Percentiles rank a stretch among this genome's conserved stretches.
phyloP scores from a whole-genome alignment of 1,140 invertebrate genomes.

The Hyles euphorbiae region DNA sequence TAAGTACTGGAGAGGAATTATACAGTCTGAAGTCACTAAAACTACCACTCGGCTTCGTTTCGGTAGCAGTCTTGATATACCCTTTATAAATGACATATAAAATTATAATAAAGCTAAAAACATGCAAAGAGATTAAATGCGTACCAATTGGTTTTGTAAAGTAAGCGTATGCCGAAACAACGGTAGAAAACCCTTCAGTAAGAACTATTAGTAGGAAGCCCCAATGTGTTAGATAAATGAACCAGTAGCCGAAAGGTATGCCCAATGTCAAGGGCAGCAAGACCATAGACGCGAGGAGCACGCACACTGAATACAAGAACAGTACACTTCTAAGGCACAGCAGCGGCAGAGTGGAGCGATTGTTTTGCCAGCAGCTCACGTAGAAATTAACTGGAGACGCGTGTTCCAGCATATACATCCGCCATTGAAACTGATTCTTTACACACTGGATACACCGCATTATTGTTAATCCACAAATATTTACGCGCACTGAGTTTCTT shows the following conservation, averaged over 20 bases:
- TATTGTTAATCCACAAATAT: constrained; percentile 6
- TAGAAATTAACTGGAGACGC: constrained; percentile 34
- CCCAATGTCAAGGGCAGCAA: constrained; percentile 25
- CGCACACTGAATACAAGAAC: constrained; percentile 30
- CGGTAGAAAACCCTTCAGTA: constrained; percentile 61
- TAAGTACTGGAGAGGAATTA: too few relatives aligned
- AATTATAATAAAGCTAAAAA: constrained; percentile 1
- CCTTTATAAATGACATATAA: too few relatives aligned
- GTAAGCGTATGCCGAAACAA: constrained; percentile 54
- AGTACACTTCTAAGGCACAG: constrained; percentile 26
- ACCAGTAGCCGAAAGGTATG: constrained; percentile 66
- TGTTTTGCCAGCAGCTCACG: constrained; percentile 42
- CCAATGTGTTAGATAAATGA: constrained; percentile 82
- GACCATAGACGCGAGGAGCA: constrained; percentile 23
- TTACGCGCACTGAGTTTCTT: constrained; percentile 11
- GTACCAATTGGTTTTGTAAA: constrained; percentile 46
- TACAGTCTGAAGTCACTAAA: too few relatives aligned
- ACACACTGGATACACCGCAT: constrained; percentile 24
- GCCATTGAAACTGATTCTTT: constrained; percentile 27
- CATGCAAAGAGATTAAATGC: constrained; percentile 12
- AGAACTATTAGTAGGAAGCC: constrained; percentile 71
- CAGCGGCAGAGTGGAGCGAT: constrained; percentile 30
- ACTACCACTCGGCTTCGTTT: too few relatives aligned
- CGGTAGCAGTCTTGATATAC: too few relatives aligned
- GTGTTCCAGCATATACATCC: constrained; percentile 31